Percentiles rank a stretch among this genome's conserved stretches.
phyloP scores from a whole-genome alignment of 2,797 vertebrate genomes.

The Xenops minutus region DNA sequence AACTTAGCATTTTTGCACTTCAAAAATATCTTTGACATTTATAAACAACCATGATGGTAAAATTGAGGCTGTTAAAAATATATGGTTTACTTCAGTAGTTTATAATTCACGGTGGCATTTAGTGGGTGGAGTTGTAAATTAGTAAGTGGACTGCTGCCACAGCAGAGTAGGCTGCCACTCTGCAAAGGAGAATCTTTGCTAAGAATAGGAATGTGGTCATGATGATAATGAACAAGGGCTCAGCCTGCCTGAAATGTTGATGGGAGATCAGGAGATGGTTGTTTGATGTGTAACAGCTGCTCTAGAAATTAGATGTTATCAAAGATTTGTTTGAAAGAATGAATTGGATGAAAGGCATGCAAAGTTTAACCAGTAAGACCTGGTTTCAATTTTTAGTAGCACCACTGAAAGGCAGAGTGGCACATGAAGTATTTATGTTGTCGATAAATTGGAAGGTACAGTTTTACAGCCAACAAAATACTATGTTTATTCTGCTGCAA shows the following conservation, averaged over 20 bases:
- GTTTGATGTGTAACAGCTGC: conserved; percentile 61
- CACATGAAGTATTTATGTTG: neutral
- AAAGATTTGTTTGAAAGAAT: conserved; percentile 5
- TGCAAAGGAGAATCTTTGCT: conserved; percentile 62
- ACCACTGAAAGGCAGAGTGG: neutral
- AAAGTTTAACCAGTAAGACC: neutral
- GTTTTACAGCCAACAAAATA: neutral
- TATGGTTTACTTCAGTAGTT: conserved; percentile 73
- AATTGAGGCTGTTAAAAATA: conserved; percentile 82
- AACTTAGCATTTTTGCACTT: conserved; percentile 68
- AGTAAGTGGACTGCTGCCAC: conserved; percentile 71
- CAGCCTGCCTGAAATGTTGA: conserved; percentile 38
- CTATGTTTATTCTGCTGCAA: neutral
- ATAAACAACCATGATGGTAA: conserved; percentile 58
- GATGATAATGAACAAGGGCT: conserved; percentile 75
- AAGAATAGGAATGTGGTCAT: conserved; percentile 77
- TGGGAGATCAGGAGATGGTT: conserved; percentile 53
- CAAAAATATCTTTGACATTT: conserved; percentile 49
- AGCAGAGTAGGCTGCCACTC: conserved; percentile 54
- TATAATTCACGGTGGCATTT: conserved; percentile 74
- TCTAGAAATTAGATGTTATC: conserved; percentile 68
- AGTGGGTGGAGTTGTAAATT: conserved; percentile 79
- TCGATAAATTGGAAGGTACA: neutral
- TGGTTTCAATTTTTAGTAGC: conserved; percentile 11
- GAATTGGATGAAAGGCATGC: conserved; percentile 15